These are phyloP conservation scores for Drosophila takahashii DNA, from an alignment of 1,140 invertebrate species.

Conservation along the genomic window DNA sequence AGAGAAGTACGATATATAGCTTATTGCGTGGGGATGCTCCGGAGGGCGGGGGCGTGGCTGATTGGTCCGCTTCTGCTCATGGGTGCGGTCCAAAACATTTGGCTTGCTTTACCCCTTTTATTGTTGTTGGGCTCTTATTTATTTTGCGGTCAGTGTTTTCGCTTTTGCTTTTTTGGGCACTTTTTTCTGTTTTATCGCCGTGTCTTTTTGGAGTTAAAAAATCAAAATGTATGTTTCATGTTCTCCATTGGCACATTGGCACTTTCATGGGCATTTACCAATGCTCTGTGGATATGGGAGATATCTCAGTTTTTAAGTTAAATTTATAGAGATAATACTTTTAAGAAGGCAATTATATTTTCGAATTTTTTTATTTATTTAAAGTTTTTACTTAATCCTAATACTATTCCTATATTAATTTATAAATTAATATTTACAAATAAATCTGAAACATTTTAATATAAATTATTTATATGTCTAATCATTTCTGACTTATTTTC, in stretches of 20 bases:
- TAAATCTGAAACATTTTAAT: too few species aligned
- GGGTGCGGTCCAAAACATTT: conserved; percentile 74
- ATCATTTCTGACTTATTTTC: too few species aligned
- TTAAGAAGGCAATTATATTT: too few species aligned
- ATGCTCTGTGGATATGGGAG: conserved; percentile 37
- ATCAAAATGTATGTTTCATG: conserved; percentile 75
- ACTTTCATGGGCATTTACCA: conserved; percentile 77
- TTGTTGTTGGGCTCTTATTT: conserved; percentile 38
- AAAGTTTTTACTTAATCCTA: too few species aligned
- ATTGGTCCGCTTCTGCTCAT: conserved; percentile 32
- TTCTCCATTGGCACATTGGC: conserved; percentile 73
- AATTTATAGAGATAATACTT: neutral
- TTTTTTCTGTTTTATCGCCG: conserved; percentile 32
- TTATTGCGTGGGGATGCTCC: conserved; percentile 6
- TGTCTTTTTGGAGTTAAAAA: conserved; percentile 47
- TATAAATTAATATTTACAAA: too few species aligned
- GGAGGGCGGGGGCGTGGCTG: conserved; percentile 26
- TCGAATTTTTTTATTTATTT: too few species aligned
- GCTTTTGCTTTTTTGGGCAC: conserved; percentile 3
- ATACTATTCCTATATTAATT: too few species aligned
- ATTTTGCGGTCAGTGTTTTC: conserved; percentile 56
- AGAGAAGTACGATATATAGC: conserved; percentile 12
- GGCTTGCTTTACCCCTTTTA: conserved; percentile 55
- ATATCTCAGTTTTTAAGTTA: conserved; percentile 8
- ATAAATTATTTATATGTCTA: too few species aligned